Evolutionary conservation across 2,113 vertebrate genomes (phyloP), one percentile per base, ranked within the genome.

Genomic region (Amphiprion ocellaris): DNA sequence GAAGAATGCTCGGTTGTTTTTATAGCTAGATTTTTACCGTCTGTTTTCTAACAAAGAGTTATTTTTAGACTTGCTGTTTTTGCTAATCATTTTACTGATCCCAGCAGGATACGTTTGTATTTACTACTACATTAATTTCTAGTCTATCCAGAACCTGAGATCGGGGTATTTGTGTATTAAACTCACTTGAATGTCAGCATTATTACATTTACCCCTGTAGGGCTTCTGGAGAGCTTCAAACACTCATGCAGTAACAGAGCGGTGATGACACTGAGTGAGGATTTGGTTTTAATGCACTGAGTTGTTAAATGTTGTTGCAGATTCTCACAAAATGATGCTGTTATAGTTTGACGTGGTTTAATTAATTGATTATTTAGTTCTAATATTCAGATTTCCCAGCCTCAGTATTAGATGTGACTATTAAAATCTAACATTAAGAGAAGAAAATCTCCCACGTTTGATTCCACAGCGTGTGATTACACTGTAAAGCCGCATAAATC

Each of bases 401-500:
- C 33, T 37, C 33, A 37, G 7, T 10, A 10, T 37, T 37, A 37
- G 33, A 37, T 30, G 4, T 30, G 30, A 30, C 30, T 30, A 30
- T 37, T 37, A 37, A 58, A 47, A 60, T 78, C 62, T 76, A 69
- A 67, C 63, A 67, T 37, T 24, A 1, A 75, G 11, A 60, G 24
- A 10, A 23, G 44, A 61, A 33, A 55, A 24, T 44, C 23, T 15
- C 1, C 37, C 2, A 26, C 17, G 5, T 46, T 30, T 62, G 46
- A 49, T 77, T 53, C 68, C 21, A 2, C 54, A 58, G 55, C 47
- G 3, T 77, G 78, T 60, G 55, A 65, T 64, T 47, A 19, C 12
- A 63, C 39, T 55, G n/a, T 62, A 74, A 70, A 77, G 69, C 64
- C 55, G 39, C 66, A 85, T 39, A 55, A 65, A 62, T 66, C 66